Base-by-base conservation (phyloP, 2,888 invertebrate genomes). In the Drosophila recens region DNA sequence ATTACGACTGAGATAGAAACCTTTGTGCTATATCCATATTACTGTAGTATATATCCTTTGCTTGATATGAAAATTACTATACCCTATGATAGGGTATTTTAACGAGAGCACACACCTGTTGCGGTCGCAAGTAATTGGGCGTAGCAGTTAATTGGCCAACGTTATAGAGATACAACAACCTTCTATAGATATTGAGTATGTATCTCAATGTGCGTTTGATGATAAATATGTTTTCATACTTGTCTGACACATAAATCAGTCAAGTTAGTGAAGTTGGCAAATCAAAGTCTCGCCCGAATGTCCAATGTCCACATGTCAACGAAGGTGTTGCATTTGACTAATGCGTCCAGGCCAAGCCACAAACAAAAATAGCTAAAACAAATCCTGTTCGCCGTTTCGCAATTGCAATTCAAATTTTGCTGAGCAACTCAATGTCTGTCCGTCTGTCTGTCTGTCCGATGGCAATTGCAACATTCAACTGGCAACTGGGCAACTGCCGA, bases 321-420 rank as follows among this genome's bases (percentile, higher is more conserved):
- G 63, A 81, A 87, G 87, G 82, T 83, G 85, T 83, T 87, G 82
- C 82, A 67, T 76, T 65, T 33, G 73, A 76, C 85, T 87, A 87
- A 83, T 87, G 85, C 67, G 33, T 57, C 59, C 67, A 66, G 43
- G 27, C 46, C 30, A 27, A 27, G 10, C 15, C 15, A 40, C 11
- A 30, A 30, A 27, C 1, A 27, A 5, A 27, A 27, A 23, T 4
- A 23, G 3, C 23, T 4, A 4, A 40, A 27, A 38, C 42, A 72
- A 75, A 78, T 75, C 78, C 78, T 72, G 78, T 78, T 76, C 61
- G 49, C 23, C 46, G n/a, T 68, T 76, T 72, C 64, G 73, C 72
- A 76, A 78, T 78, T 51, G 42, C 69, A 57, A 73, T 64, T 71
- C 67, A 75, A 73, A 73, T 72, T 58, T 58, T 43, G 54, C 1